A percentile compares a stretch with the other conserved stretches of the same genome.
phyloP scores from a whole-genome alignment of 2,797 vertebrate genomes.

The Leontopithecus rosalia region DNA sequence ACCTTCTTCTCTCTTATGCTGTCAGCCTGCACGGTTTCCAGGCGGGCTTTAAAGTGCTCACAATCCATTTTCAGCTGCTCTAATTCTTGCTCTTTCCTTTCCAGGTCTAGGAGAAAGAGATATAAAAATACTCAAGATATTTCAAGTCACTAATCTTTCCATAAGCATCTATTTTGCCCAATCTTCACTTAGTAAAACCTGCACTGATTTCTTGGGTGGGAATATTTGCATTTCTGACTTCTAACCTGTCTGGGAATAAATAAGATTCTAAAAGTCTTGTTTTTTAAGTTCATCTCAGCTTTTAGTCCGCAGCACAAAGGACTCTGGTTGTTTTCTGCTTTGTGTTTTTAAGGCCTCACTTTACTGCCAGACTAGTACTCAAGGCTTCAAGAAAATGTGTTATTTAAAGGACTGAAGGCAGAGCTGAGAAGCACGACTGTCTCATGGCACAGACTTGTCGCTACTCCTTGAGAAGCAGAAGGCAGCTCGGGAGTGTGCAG shows the following conservation, averaged over 20 bases:
- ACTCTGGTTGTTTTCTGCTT: constrained; percentile 4
- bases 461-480: constrained; percentile 61
- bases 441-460: constrained; percentile 42
- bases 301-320: not conserved
- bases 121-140: not conserved
- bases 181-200: rapidly evolving
- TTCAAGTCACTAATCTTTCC: not conserved
- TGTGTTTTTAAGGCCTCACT: constrained; percentile 21
- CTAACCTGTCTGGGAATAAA: not conserved
- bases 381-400: constrained; percentile 38
- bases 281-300: not conserved
- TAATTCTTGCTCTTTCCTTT: constrained; percentile 87
- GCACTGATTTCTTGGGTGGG: not conserved
- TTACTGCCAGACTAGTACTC: constrained; percentile 38
- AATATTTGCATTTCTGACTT: not conserved
- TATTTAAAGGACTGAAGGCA: constrained; percentile 54
- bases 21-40: constrained; percentile 89
- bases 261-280: not conserved
- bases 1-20: constrained; percentile 93
- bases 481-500: constrained; percentile 3
- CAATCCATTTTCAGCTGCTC: constrained; percentile 89
- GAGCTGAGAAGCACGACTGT: not conserved
- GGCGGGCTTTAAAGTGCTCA: constrained; percentile 90
- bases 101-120: constrained; percentile 82
- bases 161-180: not conserved